Base-by-base conservation (phyloP, 2,797 vertebrate genomes). In the Lepus townsendii region DNA sequence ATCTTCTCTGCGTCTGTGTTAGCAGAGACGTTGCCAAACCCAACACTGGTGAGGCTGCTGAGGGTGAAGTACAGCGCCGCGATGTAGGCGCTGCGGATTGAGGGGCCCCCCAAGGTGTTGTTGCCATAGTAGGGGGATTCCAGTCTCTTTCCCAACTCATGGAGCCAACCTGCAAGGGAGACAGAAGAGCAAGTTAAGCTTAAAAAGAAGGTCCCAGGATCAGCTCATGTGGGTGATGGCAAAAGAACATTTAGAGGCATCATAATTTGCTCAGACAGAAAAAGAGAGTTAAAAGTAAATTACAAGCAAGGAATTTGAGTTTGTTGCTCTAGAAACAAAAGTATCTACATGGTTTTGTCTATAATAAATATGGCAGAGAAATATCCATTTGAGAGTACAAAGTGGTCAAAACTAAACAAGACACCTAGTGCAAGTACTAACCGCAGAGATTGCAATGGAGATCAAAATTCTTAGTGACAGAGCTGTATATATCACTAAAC, bases 31-130 rank as follows among this genome's bases (percentile, higher is more conserved):
- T 99, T 99, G 95, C 99, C 99, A 63, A 99, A 99, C 16, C 99
- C 99, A 94, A 99, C 99, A n/a, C 99, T 99, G 97, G 99, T 99
- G 96, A 99, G 99, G 95, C 99, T 99, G 99, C 99, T 99, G 90
- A 99, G 99, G 26, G 99, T 99, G 98, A 99, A 99, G 98, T 99
- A 99, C 0, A 99, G 99, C 0, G 99, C 99, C 30, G 99, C 99
- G 32, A 99, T 99, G 96, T 99, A 99, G 98, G 99, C 98, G 91
- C 99, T 99, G 96, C 99, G 99, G 96, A 99, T 98, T 2, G 99
- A 98, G 0, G 99, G 99, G n/a, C 99, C 98, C 83, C 98, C 98
- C 75, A 98, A 73, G 1, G 98, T 98, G 12, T 98, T 98, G 96
- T 99, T 99, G 93, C 98, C 97, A 47, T 98, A 98, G 95, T 99